phyloP scores from a whole-genome alignment of 2,888 invertebrate genomes.

The Archaeoteleia sp. region DNA sequence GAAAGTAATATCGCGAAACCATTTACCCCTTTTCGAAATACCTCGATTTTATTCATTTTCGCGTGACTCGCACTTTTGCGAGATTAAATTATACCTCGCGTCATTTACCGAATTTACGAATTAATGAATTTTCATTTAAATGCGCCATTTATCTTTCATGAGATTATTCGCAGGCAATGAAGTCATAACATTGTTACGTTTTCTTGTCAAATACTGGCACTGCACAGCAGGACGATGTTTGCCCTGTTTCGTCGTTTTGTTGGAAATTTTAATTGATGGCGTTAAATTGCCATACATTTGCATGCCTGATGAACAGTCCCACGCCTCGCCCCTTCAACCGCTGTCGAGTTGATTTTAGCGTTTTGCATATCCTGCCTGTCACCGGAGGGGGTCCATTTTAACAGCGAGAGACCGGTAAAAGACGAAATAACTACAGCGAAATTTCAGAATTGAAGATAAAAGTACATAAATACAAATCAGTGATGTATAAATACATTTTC shows the following conservation, averaged over 20 bases:
- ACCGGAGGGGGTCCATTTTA: constrained; percentile 26
- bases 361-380: constrained; percentile 25
- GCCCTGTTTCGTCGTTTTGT: constrained; percentile 17
- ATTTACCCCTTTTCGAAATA: too few species aligned
- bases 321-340: constrained; percentile 8
- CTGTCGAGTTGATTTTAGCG: constrained; percentile 31
- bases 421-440: too few species aligned
- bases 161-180: constrained; percentile 14
- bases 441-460: too few species aligned
- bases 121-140: too few species aligned
- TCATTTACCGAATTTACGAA: too few species aligned
- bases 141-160: not conserved
- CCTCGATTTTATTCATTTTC: too few species aligned
- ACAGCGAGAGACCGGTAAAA: not conserved
- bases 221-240: constrained; percentile 15
- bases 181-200: constrained; percentile 21
- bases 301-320: constrained; percentile 42
- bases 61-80: too few species aligned
- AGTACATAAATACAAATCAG: too few species aligned
- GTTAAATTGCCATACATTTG: constrained; percentile 55
- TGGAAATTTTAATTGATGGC: constrained; percentile 55
- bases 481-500: too few species aligned
- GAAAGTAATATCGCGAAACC: too few species aligned
- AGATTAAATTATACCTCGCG: too few species aligned
- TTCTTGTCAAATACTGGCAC: constrained; percentile 12